Evolutionary conservation across 2,797 vertebrate species (phyloP), one percentile per base, ranked within the genome.

Genomic region (Crocidura indochinensis): DNA sequence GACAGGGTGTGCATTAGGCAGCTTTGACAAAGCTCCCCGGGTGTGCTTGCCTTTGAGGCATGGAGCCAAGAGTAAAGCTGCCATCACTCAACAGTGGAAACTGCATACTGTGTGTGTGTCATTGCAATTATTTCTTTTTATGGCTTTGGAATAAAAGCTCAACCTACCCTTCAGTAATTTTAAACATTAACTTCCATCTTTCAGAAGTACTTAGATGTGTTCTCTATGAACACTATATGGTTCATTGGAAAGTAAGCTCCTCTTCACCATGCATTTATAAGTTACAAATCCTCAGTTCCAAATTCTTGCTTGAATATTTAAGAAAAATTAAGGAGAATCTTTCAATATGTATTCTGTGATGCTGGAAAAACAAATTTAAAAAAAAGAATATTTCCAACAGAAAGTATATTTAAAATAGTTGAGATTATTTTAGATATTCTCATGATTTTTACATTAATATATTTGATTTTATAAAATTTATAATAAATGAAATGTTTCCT

Each of bases 151-250:
- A 81, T 60, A 72, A 91, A 60, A 81, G 49, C 69, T 94, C 73
- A 92, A 87, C 65, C 94, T 94, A 93, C 67, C n/a, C 60, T 84
- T 95, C 69, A 72, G 88, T 88, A 88, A 91, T 87, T 95, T 96
- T 94, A 95, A 96, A 96, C 90, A 94, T 96, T 95, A 95, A 97
- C 95, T 46, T 96, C 17, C 51, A 86, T 53, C 64, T 91, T 90
- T 83, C 77, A 84, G 47, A 92, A 91, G 77, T 68, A 47, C 65
- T 92, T 62, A 88, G 76, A 84, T 73, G 1, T 69, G 29, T 79
- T 91, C 81, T 86, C 92, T 60, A 62, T 24, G n/a, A 77, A 47
- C 38, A 74, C 64, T 29, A 69, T 20, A 5, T 12, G 69, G 8
- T 27, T 85, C 24, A 44, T 71, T 82, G 60, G 56, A 31, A 87